Evolutionary conservation across 2,888 invertebrate genomes (phyloP).

Genomic region (Trichogramma dendrolimi): DNA sequence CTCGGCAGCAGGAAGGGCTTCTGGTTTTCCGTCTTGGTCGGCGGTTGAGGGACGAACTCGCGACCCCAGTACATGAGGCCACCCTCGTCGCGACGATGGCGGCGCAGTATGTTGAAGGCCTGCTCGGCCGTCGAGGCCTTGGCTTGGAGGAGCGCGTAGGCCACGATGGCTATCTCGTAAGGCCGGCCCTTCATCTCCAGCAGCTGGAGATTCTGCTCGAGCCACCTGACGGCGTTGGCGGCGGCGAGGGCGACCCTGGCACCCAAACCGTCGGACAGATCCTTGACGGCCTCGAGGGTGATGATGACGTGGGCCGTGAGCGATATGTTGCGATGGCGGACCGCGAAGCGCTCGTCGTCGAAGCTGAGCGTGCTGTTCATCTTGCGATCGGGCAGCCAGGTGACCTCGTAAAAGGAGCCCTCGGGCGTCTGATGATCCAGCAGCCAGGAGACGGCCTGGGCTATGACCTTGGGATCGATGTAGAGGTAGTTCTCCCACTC

Average conservation of each 20-base stretch:
- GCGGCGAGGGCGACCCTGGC: conserved; percentile 73
- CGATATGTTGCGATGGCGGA: conserved; percentile 74
- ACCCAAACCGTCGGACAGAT: conserved; percentile 69
- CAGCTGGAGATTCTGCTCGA: conserved; percentile 77
- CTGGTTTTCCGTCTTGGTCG: conserved; percentile 84
- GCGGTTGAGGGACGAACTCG: conserved; percentile 73
- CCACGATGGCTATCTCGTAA: conserved; percentile 82
- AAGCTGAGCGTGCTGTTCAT: conserved; percentile 70
- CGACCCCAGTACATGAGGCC: conserved; percentile 84
- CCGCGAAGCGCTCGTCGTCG: conserved; percentile 49
- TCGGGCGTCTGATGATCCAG: conserved; percentile 77
- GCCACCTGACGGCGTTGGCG: conserved; percentile 70
- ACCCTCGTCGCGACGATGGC: conserved; percentile 66
- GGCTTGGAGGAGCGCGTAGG: conserved; percentile 79
- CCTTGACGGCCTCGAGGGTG: conserved; percentile 78
- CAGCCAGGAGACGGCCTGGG: conserved; percentile 81
- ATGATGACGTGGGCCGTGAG: conserved; percentile 92
- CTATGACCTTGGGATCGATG: conserved; percentile 83
- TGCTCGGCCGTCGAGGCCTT: conserved; percentile 83
- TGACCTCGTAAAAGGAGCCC: conserved; percentile 86
- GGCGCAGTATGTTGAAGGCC: conserved; percentile 71
- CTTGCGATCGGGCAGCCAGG: conserved; percentile 84
- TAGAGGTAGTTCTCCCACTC: conserved; percentile 97
- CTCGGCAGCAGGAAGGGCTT: conserved; percentile 86
- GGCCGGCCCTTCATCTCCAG: conserved; percentile 69